phyloP scores from a whole-genome alignment of 2,113 vertebrate genomes.

The Prionailurus bengalensis region DNA sequence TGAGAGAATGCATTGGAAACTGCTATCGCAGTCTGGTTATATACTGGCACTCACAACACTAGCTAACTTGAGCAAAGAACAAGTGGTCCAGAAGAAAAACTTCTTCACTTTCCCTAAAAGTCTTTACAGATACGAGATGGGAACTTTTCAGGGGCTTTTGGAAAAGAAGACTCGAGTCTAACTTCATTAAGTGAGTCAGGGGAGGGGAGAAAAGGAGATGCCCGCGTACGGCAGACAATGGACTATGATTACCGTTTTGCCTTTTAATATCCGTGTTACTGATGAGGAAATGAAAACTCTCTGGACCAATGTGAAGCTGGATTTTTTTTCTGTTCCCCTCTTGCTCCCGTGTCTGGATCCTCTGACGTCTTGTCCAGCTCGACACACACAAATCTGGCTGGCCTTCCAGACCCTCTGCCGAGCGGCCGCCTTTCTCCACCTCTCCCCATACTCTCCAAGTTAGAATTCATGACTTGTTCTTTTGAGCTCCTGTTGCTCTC shows the following conservation, averaged over 20 bases:
- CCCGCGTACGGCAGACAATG: neutral
- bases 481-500: neutral
- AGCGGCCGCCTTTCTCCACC: accelerated
- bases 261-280: neutral
- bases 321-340: neutral
- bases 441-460: neutral
- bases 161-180: neutral
- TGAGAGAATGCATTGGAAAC: neutral
- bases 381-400: neutral
- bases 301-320: neutral
- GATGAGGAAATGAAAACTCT: neutral
- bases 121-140: neutral
- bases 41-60: neutral
- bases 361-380: neutral
- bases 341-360: neutral
- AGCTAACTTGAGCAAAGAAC: neutral
- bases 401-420: neutral
- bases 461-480: too few relatives aligned
- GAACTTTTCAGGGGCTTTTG: neutral
- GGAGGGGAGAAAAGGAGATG: neutral
- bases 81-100: neutral
- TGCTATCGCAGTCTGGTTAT: neutral
- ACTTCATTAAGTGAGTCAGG: neutral
- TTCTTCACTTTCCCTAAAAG: neutral
- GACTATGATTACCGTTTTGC: too few relatives aligned